Evolutionary conservation across 30 jellyfish, hydroid and myxozoan species (phyloP).

Genomic region (Catostylus mosaicus): DNA sequence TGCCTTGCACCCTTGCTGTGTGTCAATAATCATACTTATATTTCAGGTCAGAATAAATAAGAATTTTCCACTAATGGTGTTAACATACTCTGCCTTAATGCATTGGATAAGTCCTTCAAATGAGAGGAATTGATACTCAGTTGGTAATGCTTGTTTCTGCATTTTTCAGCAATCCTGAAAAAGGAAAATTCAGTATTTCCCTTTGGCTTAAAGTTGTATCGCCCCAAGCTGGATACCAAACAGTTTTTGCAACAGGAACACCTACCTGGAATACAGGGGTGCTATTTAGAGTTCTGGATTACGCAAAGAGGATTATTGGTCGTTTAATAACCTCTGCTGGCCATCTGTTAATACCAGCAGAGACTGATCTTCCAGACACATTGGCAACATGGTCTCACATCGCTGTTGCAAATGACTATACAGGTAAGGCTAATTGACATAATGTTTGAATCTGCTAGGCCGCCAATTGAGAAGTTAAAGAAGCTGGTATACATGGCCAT

Average conservation of each 20-base stretch:
- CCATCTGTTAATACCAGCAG: not conserved
- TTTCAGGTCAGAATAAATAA: too few relatives aligned
- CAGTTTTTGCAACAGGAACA: slow-evolving; percentile 24
- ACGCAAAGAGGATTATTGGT: not conserved
- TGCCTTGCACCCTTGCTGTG: too few relatives aligned
- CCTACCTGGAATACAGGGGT: slow-evolving; percentile 12
- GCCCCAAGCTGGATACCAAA: slow-evolving; percentile 9
- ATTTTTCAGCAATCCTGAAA: slow-evolving; percentile 34
- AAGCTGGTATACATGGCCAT: too few relatives aligned
- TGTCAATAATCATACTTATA: too few relatives aligned
- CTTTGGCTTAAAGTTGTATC: slow-evolving; percentile 29
- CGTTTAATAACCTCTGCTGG: not conserved
- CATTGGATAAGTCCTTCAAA: too few relatives aligned
- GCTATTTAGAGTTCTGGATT: not conserved
- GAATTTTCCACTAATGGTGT: too few relatives aligned
- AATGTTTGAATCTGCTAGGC: too few relatives aligned
- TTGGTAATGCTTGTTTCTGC: too few relatives aligned
- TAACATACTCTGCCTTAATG: too few relatives aligned
- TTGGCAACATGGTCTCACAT: slow-evolving; percentile 23
- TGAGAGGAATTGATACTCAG: too few relatives aligned
- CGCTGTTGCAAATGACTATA: not conserved
- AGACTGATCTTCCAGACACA: not conserved
- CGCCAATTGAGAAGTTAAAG: too few relatives aligned
- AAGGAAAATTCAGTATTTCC: slow-evolving; percentile 22
- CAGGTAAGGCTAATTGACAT: too few relatives aligned